These are phyloP conservation scores for Ostrea edulis DNA, from an alignment of 1,140 invertebrate species.

Conservation along the genomic window DNA sequence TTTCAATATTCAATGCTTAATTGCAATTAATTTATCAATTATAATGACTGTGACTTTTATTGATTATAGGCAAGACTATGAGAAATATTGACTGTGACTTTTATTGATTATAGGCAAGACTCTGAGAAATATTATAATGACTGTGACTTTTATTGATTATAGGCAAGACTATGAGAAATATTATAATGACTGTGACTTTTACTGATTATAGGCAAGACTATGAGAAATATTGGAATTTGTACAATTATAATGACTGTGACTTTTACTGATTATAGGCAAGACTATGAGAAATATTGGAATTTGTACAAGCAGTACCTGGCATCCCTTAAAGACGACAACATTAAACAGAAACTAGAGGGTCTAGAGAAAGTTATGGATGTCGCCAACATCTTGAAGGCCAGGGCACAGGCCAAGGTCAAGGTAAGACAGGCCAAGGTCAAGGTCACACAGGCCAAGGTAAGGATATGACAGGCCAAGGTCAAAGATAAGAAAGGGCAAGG, in stretches of 20 bases:
- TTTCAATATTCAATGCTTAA: too few species aligned
- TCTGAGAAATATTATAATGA: slow-evolving; percentile 88
- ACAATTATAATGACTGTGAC: too few species aligned
- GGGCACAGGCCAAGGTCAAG: slow-evolving; percentile 89
- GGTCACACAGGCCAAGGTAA: not conserved
- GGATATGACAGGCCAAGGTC: slow-evolving; percentile 88
- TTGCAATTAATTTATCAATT: too few species aligned
- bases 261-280: slow-evolving; percentile 79
- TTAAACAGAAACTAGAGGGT: slow-evolving; percentile 87
- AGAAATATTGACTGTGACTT: too few species aligned
- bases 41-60: not conserved
- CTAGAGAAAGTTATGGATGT: slow-evolving; percentile 88
- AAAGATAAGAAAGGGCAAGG: slow-evolving; percentile 80
- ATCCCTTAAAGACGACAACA: slow-evolving; percentile 86
- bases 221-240: slow-evolving; percentile 86
- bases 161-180: slow-evolving; percentile 87
- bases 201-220: too few species aligned
- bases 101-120: too few species aligned
- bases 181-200: too few species aligned
- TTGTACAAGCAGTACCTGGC: slow-evolving; percentile 87
- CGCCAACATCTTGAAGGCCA: slow-evolving; percentile 88
- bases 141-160: too few species aligned
- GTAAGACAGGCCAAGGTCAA: slow-evolving; percentile 76
- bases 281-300: slow-evolving; percentile 87
- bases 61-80: slow-evolving; percentile 83